phyloP scores from a whole-genome alignment of 2,888 invertebrate genomes.

The Epinotia bilunana region DNA sequence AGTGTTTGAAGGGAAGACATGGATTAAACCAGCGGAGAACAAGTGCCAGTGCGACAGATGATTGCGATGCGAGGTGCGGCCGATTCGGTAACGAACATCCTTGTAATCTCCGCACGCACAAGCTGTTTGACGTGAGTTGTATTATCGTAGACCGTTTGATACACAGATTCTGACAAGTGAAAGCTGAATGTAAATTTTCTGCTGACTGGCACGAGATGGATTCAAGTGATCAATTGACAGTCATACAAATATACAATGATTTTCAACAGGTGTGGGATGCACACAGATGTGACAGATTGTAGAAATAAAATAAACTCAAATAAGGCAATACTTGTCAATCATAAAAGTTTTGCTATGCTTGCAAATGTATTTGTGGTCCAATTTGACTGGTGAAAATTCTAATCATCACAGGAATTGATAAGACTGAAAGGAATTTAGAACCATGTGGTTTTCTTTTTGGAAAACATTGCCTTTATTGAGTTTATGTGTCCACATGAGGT shows the following conservation, averaged over 20 bases:
- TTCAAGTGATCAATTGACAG: too few relatives aligned
- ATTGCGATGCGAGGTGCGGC: slow-evolving; percentile 6
- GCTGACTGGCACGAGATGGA: not conserved
- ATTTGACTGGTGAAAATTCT: not conserved
- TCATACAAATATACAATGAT: too few relatives aligned
- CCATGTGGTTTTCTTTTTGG: not conserved
- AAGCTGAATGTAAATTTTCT: not conserved
- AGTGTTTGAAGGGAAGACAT: slow-evolving; percentile 8
- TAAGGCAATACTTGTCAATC: slow-evolving; percentile 11
- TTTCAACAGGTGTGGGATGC: not conserved
- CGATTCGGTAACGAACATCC: not conserved
- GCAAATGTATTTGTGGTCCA: not conserved
- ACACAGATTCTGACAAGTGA: slow-evolving; percentile 2
- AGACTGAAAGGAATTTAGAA: not conserved
- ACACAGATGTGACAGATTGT: slow-evolving; percentile 12
- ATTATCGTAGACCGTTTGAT: not conserved
- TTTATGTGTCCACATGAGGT: not conserved
- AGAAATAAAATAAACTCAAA: slow-evolving; percentile 6
- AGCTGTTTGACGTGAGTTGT: not conserved
- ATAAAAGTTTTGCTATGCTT: not conserved
- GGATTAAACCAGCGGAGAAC: slow-evolving; percentile 7
- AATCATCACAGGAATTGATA: not conserved
- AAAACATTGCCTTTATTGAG: slow-evolving; percentile 4
- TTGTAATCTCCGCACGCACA: slow-evolving; percentile 2
- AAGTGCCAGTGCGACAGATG: slow-evolving; percentile 33